These are phyloP conservation scores for Xestia xanthographa DNA, from an alignment of 2,888 invertebrate species.

Conservation along the genomic window DNA sequence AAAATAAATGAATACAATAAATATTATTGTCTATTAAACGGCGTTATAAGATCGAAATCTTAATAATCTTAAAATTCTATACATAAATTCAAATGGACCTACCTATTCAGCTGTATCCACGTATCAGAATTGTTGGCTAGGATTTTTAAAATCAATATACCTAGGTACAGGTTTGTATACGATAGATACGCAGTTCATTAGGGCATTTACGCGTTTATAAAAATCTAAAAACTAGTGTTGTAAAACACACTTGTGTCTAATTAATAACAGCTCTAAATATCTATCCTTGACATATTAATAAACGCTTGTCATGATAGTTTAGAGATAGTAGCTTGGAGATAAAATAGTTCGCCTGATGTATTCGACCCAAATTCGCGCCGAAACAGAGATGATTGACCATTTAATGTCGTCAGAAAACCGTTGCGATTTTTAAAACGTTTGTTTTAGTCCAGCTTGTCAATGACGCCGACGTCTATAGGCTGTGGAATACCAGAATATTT, in stretches of 20 bases:
- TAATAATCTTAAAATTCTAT: not conserved
- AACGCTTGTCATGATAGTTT: constrained; percentile 55
- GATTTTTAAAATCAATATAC: not conserved
- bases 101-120: no score
- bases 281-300: constrained; percentile 60
- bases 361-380: constrained; percentile 82
- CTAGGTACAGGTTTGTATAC: no score
- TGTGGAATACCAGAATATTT: constrained; percentile 25
- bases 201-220: not conserved
- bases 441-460: constrained; percentile 42
- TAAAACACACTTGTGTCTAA: constrained; percentile 15
- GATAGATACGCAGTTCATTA: not conserved
- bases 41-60: not conserved
- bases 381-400: constrained; percentile 86
- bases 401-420: constrained; percentile 84
- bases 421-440: constrained; percentile 74
- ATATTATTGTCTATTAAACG: not conserved
- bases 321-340: constrained; percentile 67
- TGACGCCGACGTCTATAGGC: not conserved
- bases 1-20: not conserved
- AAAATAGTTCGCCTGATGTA: constrained; percentile 80
- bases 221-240: not conserved
- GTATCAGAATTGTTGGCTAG: not conserved
- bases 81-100: not conserved
- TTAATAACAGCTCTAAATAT: constrained; percentile 40